Evolutionary conservation across 1,140 invertebrate species (phyloP), one percentile per base, ranked within the genome.

Genomic region (Delia radicum): DNA sequence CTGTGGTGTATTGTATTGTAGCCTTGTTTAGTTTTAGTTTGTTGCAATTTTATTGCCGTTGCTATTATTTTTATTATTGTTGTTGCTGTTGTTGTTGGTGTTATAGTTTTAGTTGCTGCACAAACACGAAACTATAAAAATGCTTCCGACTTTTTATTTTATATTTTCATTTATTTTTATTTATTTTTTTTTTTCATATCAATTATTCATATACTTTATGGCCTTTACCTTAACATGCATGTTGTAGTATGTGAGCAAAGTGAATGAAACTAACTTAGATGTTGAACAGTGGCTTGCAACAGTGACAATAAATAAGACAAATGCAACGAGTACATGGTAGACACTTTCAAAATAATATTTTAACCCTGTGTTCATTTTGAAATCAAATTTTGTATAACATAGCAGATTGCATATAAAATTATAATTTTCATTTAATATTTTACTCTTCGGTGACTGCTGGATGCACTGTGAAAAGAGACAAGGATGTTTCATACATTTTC

Each of bases 161-260:
- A 48, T 48, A 15, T 48, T 15, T 48, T 46, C 42, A 46, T 29
- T 65, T 65, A 29, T 12, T 65, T 12, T 29, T 65, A 65, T 65
- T 29, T 65, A 65, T 33, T 37, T 69, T 37, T 37, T 33, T 37
- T 37, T 69, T 69, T 69, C 27, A 21, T 33, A 24, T 77, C 77
- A 77, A 77, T 77, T 77, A 77, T 77, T 77, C 77, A 77, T 77
- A 74, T 26, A 77, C 42, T 77, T 77, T 77, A 77, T 77, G 74
- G 63, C 74, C 65, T 74, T 77, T 77, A 73, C 74, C 62, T 75
- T 73, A 48, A n/a, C 42, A 73, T 72, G 65, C 65, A 69, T 37
- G 65, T 37, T 5, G n/a, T 42, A 42, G 12, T 5, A 8, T 42
- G 6, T 42, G 37, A 42, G 12, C 37, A 42, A 15, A 15, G 37